Conservation (phyloP, 2,888 invertebrate species). For the Odiellus spinosus region DNA sequence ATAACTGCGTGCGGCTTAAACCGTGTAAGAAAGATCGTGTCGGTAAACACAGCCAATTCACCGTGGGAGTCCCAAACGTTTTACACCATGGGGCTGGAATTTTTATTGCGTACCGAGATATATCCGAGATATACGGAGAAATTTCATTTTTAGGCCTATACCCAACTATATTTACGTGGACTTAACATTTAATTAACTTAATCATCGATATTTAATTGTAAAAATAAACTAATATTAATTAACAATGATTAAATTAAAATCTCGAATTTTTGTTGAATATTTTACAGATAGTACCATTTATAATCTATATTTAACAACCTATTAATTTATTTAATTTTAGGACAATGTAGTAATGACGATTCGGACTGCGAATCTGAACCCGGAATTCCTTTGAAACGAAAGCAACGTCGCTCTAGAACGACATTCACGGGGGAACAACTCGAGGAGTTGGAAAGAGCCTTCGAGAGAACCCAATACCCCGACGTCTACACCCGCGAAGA, state of each 20-base stretch:
- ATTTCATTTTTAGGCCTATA: too few relatives aligned
- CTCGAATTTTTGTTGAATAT: too few relatives aligned
- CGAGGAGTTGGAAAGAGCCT: slow-evolving; percentile 77
- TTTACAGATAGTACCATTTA: too few relatives aligned
- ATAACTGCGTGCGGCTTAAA: too few relatives aligned
- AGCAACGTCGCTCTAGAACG: slow-evolving; percentile 77
- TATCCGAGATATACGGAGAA: too few relatives aligned
- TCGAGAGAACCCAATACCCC: slow-evolving; percentile 85
- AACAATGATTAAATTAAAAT: too few relatives aligned
- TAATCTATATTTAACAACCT: too few relatives aligned
- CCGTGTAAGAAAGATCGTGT: too few relatives aligned
- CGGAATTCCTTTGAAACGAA: slow-evolving; percentile 71
- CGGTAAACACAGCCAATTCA: slow-evolving; percentile 2
- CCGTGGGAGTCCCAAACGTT: not conserved
- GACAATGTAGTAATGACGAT: slow-evolving; percentile 35
- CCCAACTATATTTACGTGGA: too few relatives aligned
- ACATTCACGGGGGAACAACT: slow-evolving; percentile 87
- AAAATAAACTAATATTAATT: too few relatives aligned
- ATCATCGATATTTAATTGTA: too few relatives aligned
- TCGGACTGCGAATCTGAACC: slow-evolving; percentile 81
- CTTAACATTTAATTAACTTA: too few relatives aligned
- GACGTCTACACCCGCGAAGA: slow-evolving; percentile 89
- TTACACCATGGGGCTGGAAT: not conserved
- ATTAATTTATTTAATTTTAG: slow-evolving; percentile 25
- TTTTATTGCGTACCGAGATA: not conserved